A percentile compares a stretch with the other conserved stretches of the same genome.
Conservation (phyloP, 2,113 vertebrate species). For the Orycteropus afer region DNA sequence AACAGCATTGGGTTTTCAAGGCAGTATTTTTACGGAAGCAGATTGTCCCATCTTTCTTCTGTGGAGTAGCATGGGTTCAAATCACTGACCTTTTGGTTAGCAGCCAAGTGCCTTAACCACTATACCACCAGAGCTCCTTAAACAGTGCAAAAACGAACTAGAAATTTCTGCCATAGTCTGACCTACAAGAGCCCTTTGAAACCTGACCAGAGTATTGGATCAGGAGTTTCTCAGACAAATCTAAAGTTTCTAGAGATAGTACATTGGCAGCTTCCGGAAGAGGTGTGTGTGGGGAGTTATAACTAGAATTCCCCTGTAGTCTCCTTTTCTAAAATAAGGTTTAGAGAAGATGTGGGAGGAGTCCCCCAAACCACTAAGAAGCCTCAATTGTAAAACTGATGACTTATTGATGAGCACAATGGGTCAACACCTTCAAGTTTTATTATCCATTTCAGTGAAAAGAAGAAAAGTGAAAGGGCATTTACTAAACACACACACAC, state of each 20-base stretch:
- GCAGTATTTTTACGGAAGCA: no score
- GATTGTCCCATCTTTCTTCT: no score
- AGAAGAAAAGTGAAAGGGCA: slow-evolving; percentile 46
- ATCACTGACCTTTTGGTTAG: no score
- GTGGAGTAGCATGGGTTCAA: no score
- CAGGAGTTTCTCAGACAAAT: slow-evolving; percentile 57
- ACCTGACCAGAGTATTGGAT: background rate
- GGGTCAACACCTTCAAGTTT: background rate
- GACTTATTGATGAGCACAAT: slow-evolving; percentile 31
- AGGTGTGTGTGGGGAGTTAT: slow-evolving; percentile 23
- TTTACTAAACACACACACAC: background rate
- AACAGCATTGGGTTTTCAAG: no score
- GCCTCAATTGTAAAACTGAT: slow-evolving; percentile 44
- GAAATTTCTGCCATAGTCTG: slow-evolving; percentile 57
- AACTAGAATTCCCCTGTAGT: slow-evolving; percentile 64
- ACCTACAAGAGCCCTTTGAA: slow-evolving; percentile 20
- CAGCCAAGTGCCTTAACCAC: no score
- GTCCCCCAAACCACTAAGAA: slow-evolving; percentile 57
- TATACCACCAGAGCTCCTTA: no score
- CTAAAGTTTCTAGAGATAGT: slow-evolving; percentile 62
- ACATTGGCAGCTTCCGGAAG: slow-evolving; percentile 43
- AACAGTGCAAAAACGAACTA: slow-evolving; percentile 16
- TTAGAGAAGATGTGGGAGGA: slow-evolving; percentile 56
- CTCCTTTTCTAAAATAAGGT: slow-evolving; percentile 60
- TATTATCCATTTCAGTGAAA: background rate